phyloP scores from a whole-genome alignment of 2,797 vertebrate species.

The Hafferia zeledoni region DNA sequence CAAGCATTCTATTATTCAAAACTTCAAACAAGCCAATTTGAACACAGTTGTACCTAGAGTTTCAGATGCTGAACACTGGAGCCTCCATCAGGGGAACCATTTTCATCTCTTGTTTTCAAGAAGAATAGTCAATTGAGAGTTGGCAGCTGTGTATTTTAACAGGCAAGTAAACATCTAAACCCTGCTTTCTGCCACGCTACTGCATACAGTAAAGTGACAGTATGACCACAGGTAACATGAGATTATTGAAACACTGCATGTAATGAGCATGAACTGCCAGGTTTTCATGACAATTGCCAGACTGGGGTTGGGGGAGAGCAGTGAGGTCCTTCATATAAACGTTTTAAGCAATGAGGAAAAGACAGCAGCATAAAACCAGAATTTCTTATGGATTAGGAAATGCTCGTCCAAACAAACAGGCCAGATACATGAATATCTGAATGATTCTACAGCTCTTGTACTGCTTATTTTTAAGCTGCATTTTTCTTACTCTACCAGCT shows the following conservation, averaged over 20 bases:
- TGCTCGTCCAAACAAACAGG: not conserved
- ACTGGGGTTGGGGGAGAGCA: not conserved
- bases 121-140: slow-evolving; percentile 33
- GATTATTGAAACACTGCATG: slow-evolving; percentile 25
- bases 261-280: slow-evolving; percentile 48
- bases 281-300: slow-evolving; percentile 41
- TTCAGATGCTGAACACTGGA: slow-evolving; percentile 29
- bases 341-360: slow-evolving; percentile 24
- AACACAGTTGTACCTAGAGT: slow-evolving; percentile 14
- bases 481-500: slow-evolving; percentile 35
- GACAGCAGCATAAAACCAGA: slow-evolving; percentile 5
- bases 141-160: slow-evolving; percentile 53
- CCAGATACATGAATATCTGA: not conserved
- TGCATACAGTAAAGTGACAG: slow-evolving; percentile 44
- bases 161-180: slow-evolving; percentile 37
- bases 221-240: slow-evolving; percentile 4
- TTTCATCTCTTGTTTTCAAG: not conserved
- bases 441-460: not conserved
- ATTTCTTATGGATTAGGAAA: not conserved
- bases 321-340: not conserved
- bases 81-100: not conserved
- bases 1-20: slow-evolving; percentile 47
- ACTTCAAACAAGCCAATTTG: not conserved
- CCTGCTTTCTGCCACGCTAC: slow-evolving; percentile 20
- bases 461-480: not conserved